These are phyloP conservation scores for Acanthornis magna DNA, from an alignment of 2,797 vertebrate genomes.

Conservation along the genomic window DNA sequence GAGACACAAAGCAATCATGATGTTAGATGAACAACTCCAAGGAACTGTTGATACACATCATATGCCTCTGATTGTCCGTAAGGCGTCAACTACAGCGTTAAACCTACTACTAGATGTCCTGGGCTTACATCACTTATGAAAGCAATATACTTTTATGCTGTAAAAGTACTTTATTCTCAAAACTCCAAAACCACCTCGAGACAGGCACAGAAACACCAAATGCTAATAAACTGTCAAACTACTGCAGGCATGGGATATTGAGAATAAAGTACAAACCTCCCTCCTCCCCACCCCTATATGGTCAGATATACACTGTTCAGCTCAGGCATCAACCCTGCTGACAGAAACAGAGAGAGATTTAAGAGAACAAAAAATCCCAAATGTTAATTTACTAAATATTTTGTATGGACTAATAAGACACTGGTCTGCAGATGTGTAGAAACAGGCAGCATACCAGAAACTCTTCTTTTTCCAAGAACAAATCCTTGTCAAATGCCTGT, in stretches of 20 bases:
- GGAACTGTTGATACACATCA: neutral
- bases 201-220: neutral
- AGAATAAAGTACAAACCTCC: neutral
- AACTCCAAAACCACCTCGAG: neutral
- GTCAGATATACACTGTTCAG: neutral
- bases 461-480: neutral
- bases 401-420: neutral
- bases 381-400: neutral
- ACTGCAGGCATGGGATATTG: neutral
- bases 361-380: neutral
- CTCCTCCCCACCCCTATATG: neutral
- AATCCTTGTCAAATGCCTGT: neutral
- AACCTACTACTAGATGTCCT: neutral
- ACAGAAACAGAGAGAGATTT: neutral
- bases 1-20: neutral
- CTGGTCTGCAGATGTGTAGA: neutral
- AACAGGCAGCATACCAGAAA: neutral
- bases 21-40: neutral
- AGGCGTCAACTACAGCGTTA: neutral
- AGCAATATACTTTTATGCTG: neutral
- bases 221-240: neutral
- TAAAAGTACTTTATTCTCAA: neutral
- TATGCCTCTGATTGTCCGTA: neutral
- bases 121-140: neutral
- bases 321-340: neutral